Conservation (phyloP, 2,888 invertebrate genomes). For the Stramonita haemastoma region DNA sequence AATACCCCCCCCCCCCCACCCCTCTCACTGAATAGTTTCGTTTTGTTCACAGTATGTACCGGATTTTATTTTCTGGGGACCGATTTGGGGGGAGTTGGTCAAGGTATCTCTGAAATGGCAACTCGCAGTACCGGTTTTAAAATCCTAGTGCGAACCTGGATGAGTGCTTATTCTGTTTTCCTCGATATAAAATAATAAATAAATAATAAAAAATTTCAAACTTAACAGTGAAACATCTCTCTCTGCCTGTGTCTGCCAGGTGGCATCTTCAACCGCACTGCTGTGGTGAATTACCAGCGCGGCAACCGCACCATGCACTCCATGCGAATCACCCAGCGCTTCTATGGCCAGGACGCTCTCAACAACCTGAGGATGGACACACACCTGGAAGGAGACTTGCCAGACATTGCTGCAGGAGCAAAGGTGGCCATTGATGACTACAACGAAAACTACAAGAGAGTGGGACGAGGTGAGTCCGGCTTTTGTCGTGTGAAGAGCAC, state of each 20-base stretch:
- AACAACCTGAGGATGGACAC: constrained; percentile 79
- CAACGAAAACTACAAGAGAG: constrained; percentile 88
- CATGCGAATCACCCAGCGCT: constrained; percentile 83
- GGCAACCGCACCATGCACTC: constrained; percentile 84
- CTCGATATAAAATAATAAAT: too few species aligned
- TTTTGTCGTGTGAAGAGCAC: background rate
- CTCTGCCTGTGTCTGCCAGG: constrained; percentile 79
- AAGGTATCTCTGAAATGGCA: too few species aligned
- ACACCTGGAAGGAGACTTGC: constrained; percentile 89
- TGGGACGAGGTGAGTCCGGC: constrained; percentile 81
- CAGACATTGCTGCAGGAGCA: constrained; percentile 82
- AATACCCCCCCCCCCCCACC: too few species aligned
- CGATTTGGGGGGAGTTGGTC: too few species aligned
- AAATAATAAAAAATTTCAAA: background rate
- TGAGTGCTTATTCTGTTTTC: too few species aligned
- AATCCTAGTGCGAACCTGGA: too few species aligned
- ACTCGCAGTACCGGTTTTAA: too few species aligned
- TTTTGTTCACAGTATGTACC: too few species aligned
- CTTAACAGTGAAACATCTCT: background rate
- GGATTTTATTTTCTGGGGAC: too few species aligned
- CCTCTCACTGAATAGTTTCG: too few species aligned
- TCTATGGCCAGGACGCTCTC: constrained; percentile 81
- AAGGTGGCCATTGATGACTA: constrained; percentile 88
- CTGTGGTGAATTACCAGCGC: constrained; percentile 84
- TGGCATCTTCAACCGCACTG: constrained; percentile 91